phyloP scores from a whole-genome alignment of 2,113 vertebrate species.

The Calonectris borealis region DNA sequence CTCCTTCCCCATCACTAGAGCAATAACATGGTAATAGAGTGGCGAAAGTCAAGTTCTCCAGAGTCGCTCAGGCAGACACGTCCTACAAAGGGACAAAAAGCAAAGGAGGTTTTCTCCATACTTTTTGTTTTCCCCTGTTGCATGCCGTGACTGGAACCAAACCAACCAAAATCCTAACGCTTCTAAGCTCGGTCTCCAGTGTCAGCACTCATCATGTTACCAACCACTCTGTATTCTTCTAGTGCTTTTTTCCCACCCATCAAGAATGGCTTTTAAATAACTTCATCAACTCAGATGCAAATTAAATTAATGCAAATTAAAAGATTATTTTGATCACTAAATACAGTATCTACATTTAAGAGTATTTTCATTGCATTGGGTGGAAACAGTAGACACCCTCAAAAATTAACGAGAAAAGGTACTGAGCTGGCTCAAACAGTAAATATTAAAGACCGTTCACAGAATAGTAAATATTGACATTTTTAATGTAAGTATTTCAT shows the following conservation, averaged over 20 bases:
- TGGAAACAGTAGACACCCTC: neutral
- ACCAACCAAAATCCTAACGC: neutral
- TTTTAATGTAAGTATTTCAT: neutral
- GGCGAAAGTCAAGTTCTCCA: neutral
- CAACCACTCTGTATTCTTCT: neutral
- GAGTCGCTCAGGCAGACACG: neutral
- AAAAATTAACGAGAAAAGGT: neutral
- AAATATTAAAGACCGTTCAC: neutral
- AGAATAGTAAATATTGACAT: neutral
- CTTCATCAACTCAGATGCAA: neutral
- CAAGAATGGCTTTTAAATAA: neutral
- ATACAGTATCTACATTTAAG: neutral
- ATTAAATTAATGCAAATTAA: neutral
- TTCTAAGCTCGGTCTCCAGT: neutral
- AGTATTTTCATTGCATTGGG: neutral
- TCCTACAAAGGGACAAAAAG: neutral
- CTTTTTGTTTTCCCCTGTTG: neutral
- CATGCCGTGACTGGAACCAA: neutral
- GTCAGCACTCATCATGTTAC: neutral
- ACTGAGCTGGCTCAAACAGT: neutral
- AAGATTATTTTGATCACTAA: neutral
- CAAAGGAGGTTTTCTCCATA: neutral
- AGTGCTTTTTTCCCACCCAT: neutral
- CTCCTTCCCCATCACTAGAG: neutral
- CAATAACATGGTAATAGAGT: neutral